Conservation (phyloP, 2,113 vertebrate species). For the Protobothrops flavoviridis region DNA sequence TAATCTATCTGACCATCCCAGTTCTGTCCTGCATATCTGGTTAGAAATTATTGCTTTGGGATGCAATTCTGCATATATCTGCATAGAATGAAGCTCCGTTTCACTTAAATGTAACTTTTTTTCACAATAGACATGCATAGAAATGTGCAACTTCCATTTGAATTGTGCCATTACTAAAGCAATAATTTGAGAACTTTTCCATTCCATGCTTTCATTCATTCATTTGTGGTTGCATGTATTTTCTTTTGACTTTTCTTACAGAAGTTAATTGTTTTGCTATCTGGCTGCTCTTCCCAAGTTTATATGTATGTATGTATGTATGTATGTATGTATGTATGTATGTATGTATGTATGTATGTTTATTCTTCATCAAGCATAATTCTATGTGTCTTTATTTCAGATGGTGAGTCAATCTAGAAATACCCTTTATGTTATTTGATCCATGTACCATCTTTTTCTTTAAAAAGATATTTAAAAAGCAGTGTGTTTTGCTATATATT, state of each 20-base stretch:
- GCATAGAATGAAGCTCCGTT: not conserved
- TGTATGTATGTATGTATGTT: not conserved
- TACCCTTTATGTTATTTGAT: not conserved
- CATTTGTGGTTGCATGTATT: constrained; percentile 1
- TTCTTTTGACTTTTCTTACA: not conserved
- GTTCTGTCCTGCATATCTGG: not conserved
- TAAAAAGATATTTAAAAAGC: not conserved
- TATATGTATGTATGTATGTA: too few relatives aligned
- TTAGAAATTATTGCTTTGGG: not conserved
- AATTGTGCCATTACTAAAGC: not conserved
- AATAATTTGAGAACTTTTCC: not conserved
- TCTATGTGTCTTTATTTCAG: not conserved
- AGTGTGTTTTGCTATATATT: not conserved
- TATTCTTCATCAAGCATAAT: not conserved
- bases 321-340: too few relatives aligned
- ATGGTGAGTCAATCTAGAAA: not conserved
- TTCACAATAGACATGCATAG: not conserved
- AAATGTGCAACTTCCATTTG: not conserved
- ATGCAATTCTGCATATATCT: not conserved
- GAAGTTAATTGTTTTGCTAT: not conserved
- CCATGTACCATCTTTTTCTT: not conserved
- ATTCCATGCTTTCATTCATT: not conserved
- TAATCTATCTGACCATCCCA: not conserved
- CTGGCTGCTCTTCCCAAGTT: not conserved
- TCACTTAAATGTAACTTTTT: not conserved